Evolutionary conservation across 2,888 invertebrate species (phyloP), one percentile per base, ranked within the genome.

Genomic region (Cacoxenus indagator): DNA sequence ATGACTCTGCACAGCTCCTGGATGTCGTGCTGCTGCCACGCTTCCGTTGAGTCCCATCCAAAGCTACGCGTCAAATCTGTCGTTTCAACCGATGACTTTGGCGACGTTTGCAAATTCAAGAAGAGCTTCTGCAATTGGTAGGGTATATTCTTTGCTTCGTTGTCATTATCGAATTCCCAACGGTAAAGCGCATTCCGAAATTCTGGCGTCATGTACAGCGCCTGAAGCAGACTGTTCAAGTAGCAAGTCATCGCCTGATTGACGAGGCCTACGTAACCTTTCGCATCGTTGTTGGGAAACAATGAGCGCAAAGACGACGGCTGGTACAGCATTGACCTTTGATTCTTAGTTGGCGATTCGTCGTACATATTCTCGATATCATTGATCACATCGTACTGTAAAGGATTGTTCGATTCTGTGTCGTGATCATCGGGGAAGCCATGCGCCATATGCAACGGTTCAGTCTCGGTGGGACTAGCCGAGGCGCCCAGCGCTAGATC

Each of bases 241-340:
- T 96, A 96, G 85, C 96, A 96, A 0, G 96, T 96, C 96, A 96
- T 96, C 0, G 96, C 96, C 87, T 96, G 95, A 87, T 96, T 96
- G 8, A 95, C 95, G 64, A 96, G 89, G 43, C 95, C 96, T 9
- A 95, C 94, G 86, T 93, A 94, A 14, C 84, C 81, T 5, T 22
- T 72, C 24, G 17, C 66, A 55, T 8, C 69, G 37, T 67, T 67
- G 6, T 19, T 8, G 6, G 67, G 65, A 27, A 73, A 69, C 73
- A 78, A 77, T 2, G 70, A 48, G 1, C 72, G 71, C 54, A 69
- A n/a, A 6, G 11, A 27, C 0, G 14, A 24, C n/a, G 48, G 19
- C 3, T 48, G 48, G 6, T 48, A n/a, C 1, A 48, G 17, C 14
- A 14, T 8, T 8, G n/a, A 8, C 1, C 5, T 9, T 31, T 31